Percentiles rank a stretch among this genome's conserved stretches.
phyloP scores from a whole-genome alignment of 2,797 vertebrate species.

The Catamblyrhynchus diadema region DNA sequence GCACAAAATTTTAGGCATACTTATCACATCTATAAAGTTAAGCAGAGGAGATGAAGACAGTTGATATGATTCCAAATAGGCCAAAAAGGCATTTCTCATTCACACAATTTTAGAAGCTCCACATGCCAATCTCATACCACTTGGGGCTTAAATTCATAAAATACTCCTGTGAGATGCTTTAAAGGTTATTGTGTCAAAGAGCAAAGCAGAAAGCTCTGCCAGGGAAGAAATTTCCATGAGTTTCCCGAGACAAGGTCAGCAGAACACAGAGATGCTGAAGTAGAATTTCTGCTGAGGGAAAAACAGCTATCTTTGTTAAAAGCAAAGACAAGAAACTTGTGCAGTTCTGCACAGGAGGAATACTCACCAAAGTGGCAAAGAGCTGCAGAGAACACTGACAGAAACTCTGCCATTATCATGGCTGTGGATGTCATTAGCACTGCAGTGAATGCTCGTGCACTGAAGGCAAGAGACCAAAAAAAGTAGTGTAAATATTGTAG shows the following conservation, averaged over 20 bases:
- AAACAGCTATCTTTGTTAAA: neutral
- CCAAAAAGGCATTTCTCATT: neutral
- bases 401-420: neutral
- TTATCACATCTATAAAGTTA: neutral
- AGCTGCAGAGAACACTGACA: neutral
- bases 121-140: neutral
- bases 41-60: neutral
- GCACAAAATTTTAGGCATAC: neutral
- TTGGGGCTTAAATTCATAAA: neutral
- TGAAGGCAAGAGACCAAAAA: neutral
- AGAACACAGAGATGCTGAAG: neutral
- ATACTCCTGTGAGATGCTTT: neutral
- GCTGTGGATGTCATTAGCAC: neutral
- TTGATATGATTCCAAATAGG: neutral
- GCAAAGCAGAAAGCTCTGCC: neutral
- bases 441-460: neutral
- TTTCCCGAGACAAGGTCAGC: neutral
- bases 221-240: neutral
- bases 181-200: neutral
- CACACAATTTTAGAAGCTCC: neutral
- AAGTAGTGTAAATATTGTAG: neutral
- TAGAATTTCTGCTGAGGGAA: neutral
- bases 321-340: neutral
- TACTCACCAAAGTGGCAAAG: neutral
- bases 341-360: neutral